Evolutionary conservation across 1,140 invertebrate genomes (phyloP).

Genomic region (Papilio machaon): DNA sequence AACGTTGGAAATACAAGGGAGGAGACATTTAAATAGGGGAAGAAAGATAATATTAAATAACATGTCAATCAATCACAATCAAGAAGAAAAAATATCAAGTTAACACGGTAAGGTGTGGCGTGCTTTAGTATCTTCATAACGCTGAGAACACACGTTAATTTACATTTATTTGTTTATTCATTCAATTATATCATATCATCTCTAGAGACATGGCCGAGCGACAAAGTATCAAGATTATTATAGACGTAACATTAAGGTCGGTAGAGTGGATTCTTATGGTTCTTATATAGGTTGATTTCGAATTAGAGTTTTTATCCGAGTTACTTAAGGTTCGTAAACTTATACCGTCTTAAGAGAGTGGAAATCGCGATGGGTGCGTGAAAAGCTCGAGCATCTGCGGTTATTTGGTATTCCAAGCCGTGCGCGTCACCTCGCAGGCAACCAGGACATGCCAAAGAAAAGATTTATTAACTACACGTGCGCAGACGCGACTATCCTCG

Average conservation of each 20-base stretch:
- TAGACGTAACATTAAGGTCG: not conserved
- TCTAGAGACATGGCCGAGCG: not conserved
- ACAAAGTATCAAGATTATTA: not conserved
- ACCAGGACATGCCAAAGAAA: slow-evolving; percentile 45
- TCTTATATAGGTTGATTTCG: too few relatives aligned
- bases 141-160: not conserved
- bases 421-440: slow-evolving; percentile 46
- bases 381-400: not conserved
- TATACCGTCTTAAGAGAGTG: not conserved
- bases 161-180: not conserved
- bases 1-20: not conserved
- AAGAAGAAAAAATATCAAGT: not conserved
- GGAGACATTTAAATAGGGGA: not conserved
- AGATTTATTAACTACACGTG: slow-evolving; percentile 41
- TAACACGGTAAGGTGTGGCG: not conserved
- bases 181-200: not conserved
- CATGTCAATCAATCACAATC: slow-evolving; percentile 18
- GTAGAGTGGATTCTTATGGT: not conserved
- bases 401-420: slow-evolving; percentile 52
- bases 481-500: slow-evolving; percentile 22
- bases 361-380: not conserved
- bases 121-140: not conserved
- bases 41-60: not conserved
- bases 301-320: too few relatives aligned
- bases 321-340: too few relatives aligned